phyloP scores from a whole-genome alignment of 2,888 invertebrate genomes.

The Eupsilia transversa region DNA sequence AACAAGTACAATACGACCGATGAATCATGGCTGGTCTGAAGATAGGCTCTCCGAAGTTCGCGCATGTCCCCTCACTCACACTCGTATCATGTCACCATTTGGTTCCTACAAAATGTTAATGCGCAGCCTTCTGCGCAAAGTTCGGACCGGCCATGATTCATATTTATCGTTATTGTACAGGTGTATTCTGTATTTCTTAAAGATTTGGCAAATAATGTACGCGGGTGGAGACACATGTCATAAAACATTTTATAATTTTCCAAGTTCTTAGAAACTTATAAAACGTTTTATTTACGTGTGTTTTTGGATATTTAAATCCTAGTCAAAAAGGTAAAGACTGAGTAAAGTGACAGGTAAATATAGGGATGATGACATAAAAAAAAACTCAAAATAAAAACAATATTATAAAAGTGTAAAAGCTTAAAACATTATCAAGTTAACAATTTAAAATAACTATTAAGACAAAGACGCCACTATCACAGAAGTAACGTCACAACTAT shows the following conservation, averaged over 20 bases:
- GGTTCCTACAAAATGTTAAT: not conserved
- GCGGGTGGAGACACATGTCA: not conserved
- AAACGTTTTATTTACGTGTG: not conserved
- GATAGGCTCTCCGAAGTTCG: not conserved
- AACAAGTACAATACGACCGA: not conserved
- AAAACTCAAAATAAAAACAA: no score
- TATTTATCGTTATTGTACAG: not conserved
- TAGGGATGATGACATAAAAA: not conserved
- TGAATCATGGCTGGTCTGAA: not conserved
- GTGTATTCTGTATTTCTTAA: not conserved
- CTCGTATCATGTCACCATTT: not conserved
- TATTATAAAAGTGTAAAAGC: not conserved
- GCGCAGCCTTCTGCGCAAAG: not conserved
- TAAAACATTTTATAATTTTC: not conserved
- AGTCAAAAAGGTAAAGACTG: slow-evolving; percentile 80
- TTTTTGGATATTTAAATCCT: slow-evolving; percentile 55
- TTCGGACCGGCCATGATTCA: not conserved
- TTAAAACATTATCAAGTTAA: not conserved
- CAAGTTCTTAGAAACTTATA: no score
- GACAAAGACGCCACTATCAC: not conserved
- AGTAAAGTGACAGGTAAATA: slow-evolving; percentile 52
- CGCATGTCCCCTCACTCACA: not conserved
- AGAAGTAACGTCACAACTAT: not conserved
- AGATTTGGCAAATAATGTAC: not conserved
- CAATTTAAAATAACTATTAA: not conserved